Evolutionary conservation across 2,797 vertebrate species (phyloP).

Genomic region (Mus spretus): DNA sequence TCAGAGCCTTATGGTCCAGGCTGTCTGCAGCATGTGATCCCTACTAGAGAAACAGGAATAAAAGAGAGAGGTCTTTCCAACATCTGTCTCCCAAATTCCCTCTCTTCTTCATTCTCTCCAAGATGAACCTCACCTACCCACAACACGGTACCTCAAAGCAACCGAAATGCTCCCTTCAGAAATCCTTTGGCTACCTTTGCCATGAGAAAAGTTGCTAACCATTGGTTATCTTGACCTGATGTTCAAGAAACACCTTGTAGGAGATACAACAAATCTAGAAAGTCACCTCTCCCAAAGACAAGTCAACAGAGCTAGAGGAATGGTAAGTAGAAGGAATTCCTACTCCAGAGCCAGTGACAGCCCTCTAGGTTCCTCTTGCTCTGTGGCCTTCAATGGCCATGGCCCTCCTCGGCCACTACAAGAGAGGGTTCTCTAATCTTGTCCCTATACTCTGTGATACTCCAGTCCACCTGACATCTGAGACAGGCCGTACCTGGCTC

Average conservation of each 20-base stretch:
- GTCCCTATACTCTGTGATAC: not conserved
- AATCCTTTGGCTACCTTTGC: not conserved
- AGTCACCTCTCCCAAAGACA: not conserved
- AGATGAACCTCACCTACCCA: conserved; percentile 4
- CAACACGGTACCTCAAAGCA: not conserved
- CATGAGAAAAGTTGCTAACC: not conserved
- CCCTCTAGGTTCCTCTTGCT: not conserved
- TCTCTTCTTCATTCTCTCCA: not conserved
- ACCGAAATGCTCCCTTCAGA: not conserved
- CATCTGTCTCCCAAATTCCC: not conserved
- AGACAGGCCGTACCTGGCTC: not conserved
- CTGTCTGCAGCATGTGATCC: not conserved
- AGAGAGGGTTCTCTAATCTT: not conserved
- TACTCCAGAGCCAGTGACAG: not conserved
- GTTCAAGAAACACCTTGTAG: not conserved
- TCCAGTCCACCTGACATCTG: not conserved
- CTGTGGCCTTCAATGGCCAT: not conserved
- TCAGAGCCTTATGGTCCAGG: not conserved
- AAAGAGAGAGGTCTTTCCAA: not conserved
- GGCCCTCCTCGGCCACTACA: not conserved
- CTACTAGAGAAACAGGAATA: conserved; percentile 36
- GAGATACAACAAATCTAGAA: not conserved
- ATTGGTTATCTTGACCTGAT: not conserved
- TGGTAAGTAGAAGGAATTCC: not conserved
- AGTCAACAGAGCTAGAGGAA: not conserved